Evolutionary conservation across 2,797 vertebrate species (phyloP).

Genomic region (Pseudocheirus occidentalis): DNA sequence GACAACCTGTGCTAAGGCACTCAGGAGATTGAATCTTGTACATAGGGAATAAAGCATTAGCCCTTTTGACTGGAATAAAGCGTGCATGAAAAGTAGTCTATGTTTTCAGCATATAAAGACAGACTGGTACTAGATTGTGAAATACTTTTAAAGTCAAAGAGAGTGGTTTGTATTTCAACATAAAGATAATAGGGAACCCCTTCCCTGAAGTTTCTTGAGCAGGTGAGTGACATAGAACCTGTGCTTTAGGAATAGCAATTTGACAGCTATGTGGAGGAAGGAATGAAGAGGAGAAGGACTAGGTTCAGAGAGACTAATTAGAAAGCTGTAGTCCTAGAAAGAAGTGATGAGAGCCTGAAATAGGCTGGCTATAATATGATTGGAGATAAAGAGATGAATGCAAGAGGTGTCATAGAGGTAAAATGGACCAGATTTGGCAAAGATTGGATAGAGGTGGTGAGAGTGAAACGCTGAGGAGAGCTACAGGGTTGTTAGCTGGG

Average conservation of each 20-base stretch:
- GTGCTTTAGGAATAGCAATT: background rate
- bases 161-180: background rate
- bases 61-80: background rate
- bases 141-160: background rate
- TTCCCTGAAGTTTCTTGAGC: background rate
- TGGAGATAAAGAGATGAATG: background rate
- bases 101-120: background rate
- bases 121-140: background rate
- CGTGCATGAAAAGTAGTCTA: background rate
- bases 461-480: background rate
- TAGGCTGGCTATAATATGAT: background rate
- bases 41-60: background rate
- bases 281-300: background rate
- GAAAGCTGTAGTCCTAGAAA: background rate
- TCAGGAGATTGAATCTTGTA: background rate
- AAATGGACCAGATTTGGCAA: background rate
- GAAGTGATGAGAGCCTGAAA: background rate
- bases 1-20: background rate
- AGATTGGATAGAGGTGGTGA: background rate
- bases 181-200: background rate
- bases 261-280: background rate
- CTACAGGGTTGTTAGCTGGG: background rate
- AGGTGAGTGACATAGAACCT: background rate
- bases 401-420: background rate
- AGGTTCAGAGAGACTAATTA: background rate